Evolutionary conservation across 2,888 invertebrate genomes (phyloP).

Genomic region (Drosophila dives): DNA sequence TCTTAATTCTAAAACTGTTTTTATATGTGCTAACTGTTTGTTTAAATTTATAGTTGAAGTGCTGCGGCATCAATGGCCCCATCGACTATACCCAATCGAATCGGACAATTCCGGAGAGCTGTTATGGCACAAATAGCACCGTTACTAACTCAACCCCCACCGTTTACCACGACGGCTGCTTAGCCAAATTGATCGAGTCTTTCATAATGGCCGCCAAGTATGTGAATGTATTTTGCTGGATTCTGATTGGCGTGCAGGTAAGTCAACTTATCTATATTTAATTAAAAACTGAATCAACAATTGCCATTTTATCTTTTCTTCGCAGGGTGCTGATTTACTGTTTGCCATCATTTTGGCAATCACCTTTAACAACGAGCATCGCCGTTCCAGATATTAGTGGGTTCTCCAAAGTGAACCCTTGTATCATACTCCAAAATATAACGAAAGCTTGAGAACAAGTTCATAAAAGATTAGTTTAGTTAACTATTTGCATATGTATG

Average conservation of each 20-base stretch:
- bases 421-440: background rate
- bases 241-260: constrained; percentile 89
- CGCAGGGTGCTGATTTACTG: constrained; percentile 88
- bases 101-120: constrained; percentile 70
- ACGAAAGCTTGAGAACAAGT: constrained; percentile 5
- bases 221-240: constrained; percentile 88
- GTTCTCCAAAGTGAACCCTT: background rate
- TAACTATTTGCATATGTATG: constrained; percentile 1
- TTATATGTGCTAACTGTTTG: constrained; percentile 85
- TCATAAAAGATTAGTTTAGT: constrained; percentile 15
- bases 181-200: constrained; percentile 49
- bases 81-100: constrained; percentile 66
- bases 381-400: constrained; percentile 88
- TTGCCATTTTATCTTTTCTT: background rate
- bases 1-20: background rate
- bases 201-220: constrained; percentile 84
- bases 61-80: constrained; percentile 77
- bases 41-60: constrained; percentile 54
- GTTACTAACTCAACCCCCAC: constrained; percentile 14
- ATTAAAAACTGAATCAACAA: constrained; percentile 8
- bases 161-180: constrained; percentile 65
- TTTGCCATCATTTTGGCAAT: constrained; percentile 94
- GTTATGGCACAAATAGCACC: constrained; percentile 48
- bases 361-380: constrained; percentile 92
- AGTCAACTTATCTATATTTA: constrained; percentile 49